Base-by-base conservation (phyloP, 2,797 vertebrate species). In the Eospalax fontanierii region DNA sequence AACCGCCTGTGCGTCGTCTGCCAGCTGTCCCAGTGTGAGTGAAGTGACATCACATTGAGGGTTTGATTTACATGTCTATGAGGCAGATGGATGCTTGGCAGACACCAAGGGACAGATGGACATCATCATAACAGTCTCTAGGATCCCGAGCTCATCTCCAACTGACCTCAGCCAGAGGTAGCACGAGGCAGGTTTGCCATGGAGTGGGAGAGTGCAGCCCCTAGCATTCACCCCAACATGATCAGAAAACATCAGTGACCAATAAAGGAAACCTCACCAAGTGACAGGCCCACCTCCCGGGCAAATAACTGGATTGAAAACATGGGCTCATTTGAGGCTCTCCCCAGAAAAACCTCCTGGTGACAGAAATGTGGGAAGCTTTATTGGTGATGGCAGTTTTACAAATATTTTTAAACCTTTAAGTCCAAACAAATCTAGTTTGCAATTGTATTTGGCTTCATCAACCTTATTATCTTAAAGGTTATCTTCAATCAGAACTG, bases 31-130 rank as follows among this genome's bases (percentile, higher is more conserved):
- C 33, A 40, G 59, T 76, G 43, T 40, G 66, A 84, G 35, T 70
- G 35, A 71, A 33, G 50, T 75, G 33, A 2, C 43, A 59, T 54
- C 12, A 74, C 78, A 40, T 10, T 66, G 80, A 82, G 91, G 57
- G 38, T 95, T 89, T 76, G 46, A 95, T 79, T 86, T 86, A 43
- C 85, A n/a, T 89, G 66, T 96, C 24, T 26, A 61, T 73, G 16
- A 14, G 26, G 74, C 12, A 46, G 57, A 79, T 35, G 76, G 65
- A 71, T 70, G n/a, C 81, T 22, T 63, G 57, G 19, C 22, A 22
- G 68, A 65, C 70, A 65, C 8, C 6, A 63, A 59, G 50, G 24
- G 43, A 89, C 65, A 71, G 8, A 19, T 26, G 59, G 40, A 57
- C 15, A 59, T 46, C 16, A 76, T 9, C 22, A 24, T 19, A 68